These are phyloP conservation scores for Coregonus ussuriensis DNA, from an alignment of 2,797 vertebrate species.

Conservation along the genomic window DNA sequence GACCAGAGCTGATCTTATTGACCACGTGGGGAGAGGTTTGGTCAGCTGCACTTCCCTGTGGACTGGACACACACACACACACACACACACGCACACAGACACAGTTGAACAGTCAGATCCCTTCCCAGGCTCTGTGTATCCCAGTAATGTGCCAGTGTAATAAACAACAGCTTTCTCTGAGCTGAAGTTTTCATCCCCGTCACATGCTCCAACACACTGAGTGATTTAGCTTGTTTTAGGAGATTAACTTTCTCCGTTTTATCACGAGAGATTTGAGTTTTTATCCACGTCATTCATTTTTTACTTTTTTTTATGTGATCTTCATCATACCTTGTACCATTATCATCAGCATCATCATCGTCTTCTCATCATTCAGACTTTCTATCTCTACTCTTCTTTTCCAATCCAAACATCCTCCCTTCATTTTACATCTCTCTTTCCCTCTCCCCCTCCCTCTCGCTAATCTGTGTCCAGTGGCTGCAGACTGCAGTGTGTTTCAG, in stretches of 20 bases:
- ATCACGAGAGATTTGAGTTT: too few relatives aligned
- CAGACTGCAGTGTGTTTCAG: slow-evolving; percentile 6
- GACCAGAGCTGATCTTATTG: slow-evolving; percentile 35
- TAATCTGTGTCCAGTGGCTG: slow-evolving; percentile 1
- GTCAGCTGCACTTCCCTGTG: background rate
- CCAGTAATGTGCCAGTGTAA: background rate
- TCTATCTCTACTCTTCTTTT: slow-evolving; percentile 8
- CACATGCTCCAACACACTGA: background rate
- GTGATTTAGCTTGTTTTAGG: slow-evolving; percentile 29
- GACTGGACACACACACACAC: background rate
- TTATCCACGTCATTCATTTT: background rate
- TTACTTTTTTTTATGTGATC: background rate
- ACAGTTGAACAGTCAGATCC: background rate
- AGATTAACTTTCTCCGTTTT: slow-evolving; percentile 48
- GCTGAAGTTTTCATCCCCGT: too few relatives aligned
- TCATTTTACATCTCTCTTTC: background rate
- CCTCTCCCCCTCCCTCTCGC: background rate
- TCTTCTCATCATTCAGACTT: background rate
- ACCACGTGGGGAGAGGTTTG: slow-evolving; percentile 11
- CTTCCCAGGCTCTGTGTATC: too few relatives aligned
- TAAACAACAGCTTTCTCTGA: slow-evolving; percentile 3
- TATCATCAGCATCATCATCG: background rate
- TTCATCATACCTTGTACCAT: background rate
- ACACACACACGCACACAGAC: slow-evolving; percentile 14
- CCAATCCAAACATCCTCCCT: background rate